A percentile compares a stretch with the other conserved stretches of the same genome.
phyloP scores from a whole-genome alignment of 2,888 invertebrate genomes.

The Cephus pygmeus region DNA sequence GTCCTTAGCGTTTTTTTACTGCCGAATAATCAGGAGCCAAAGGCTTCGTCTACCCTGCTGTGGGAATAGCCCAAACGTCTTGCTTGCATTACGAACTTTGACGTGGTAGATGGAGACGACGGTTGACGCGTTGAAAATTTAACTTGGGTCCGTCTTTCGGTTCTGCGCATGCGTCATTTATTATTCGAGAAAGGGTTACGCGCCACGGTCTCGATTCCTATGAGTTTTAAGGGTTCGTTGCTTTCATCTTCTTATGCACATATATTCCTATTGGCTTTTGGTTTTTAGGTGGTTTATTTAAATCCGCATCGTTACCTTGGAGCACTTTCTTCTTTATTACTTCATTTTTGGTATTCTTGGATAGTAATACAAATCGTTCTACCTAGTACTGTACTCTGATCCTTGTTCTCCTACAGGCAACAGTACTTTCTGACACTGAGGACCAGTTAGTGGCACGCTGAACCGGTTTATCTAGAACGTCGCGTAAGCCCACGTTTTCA shows the following conservation, averaged over 20 bases:
- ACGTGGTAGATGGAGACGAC: neutral
- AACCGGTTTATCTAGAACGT: neutral
- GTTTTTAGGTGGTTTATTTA: neutral
- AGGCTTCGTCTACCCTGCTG: neutral
- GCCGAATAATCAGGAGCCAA: neutral
- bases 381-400: neutral
- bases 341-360: neutral
- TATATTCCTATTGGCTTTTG: neutral
- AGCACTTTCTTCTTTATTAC: neutral
- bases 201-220: neutral
- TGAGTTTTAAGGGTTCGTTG: neutral
- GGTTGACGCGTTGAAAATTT: slow-evolving; percentile 50
- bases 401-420: neutral
- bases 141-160: slow-evolving; percentile 42
- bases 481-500: neutral
- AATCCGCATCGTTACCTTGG: neutral
- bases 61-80: neutral
- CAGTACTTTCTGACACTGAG: neutral
- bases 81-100: neutral
- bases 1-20: neutral
- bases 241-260: neutral
- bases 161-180: slow-evolving; percentile 35
- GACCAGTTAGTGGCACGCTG: neutral
- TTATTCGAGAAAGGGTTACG: slow-evolving; percentile 32
- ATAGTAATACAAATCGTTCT: neutral